Percentiles rank a stretch among this genome's conserved stretches.
phyloP scores from a whole-genome alignment of 2,797 vertebrate species.

The Malacoctenus gilli region DNA sequence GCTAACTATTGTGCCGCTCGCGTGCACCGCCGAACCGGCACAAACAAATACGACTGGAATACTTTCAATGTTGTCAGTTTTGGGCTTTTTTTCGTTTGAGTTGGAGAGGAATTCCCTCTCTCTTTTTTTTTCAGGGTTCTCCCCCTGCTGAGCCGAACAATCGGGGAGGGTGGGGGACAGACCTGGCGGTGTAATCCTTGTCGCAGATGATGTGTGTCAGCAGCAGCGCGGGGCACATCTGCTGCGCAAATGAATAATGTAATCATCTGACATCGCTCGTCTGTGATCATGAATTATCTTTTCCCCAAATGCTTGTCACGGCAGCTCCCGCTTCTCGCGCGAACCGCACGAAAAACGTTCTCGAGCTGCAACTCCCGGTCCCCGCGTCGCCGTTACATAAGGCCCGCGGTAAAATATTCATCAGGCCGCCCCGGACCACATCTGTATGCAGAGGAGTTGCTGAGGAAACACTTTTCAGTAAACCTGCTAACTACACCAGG shows the following conservation, averaged over 20 bases:
- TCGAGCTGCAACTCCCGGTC: conserved; percentile 57
- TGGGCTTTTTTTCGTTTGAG: conserved; percentile 11
- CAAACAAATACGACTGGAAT: conserved; percentile 27
- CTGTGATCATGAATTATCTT: conserved; percentile 64
- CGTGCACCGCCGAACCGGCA: conserved; percentile 37
- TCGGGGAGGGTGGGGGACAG: conserved; percentile 4
- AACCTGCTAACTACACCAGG: conserved; percentile 63
- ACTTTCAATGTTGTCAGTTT: background rate
- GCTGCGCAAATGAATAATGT: conserved; percentile 67
- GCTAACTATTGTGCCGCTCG: conserved; percentile 34
- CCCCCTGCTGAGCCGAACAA: conserved; percentile 22
- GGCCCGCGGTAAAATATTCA: conserved; percentile 80
- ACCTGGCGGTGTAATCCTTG: conserved; percentile 16
- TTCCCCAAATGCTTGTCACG: conserved; percentile 55
- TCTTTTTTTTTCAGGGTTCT: no score
- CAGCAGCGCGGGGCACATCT: conserved; percentile 40
- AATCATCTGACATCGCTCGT: conserved; percentile 54
- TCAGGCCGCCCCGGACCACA: conserved; percentile 67
- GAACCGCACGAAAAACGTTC: conserved; percentile 53
- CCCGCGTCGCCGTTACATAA: conserved; percentile 73
- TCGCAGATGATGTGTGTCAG: conserved; percentile 40
- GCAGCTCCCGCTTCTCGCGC: conserved; percentile 48
- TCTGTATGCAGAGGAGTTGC: conserved; percentile 74
- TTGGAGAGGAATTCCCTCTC: conserved; percentile 36
- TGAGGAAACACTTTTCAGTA: conserved; percentile 75